Percentiles rank a stretch among this genome's conserved stretches.
Conservation (phyloP, 2,113 vertebrate genomes). For the Calyptomena viridis region DNA sequence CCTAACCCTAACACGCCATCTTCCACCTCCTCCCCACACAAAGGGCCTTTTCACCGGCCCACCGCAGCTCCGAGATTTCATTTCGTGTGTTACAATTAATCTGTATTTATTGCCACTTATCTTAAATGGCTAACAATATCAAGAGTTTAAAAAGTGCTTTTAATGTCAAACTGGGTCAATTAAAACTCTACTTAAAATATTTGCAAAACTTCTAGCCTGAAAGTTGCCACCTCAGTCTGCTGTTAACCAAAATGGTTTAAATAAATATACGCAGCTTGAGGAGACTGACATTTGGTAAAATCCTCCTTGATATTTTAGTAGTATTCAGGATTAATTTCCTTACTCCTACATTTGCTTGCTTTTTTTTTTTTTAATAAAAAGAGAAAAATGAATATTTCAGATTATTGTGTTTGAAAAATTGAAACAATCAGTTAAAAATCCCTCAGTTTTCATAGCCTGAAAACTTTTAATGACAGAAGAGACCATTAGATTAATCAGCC, state of each 20-base stretch:
- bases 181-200: slow-evolving; percentile 74
- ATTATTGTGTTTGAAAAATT: background rate
- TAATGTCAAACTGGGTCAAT: slow-evolving; percentile 74
- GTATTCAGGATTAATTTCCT: slow-evolving; percentile 33
- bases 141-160: slow-evolving; percentile 69
- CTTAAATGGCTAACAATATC: slow-evolving; percentile 74
- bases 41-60: slow-evolving; percentile 64
- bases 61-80: slow-evolving; percentile 32
- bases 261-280: slow-evolving; percentile 48
- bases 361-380: background rate
- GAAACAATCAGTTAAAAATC: background rate
- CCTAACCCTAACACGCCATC: slow-evolving; percentile 42
- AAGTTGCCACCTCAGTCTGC: slow-evolving; percentile 55
- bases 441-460: too few species aligned
- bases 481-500: background rate
- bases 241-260: slow-evolving; percentile 51
- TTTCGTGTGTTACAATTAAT: slow-evolving; percentile 70
- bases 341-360: background rate
- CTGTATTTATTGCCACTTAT: slow-evolving; percentile 78
- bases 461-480: background rate
- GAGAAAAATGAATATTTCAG: background rate
- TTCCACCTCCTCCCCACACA: slow-evolving; percentile 54
- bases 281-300: slow-evolving; percentile 31
- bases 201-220: slow-evolving; percentile 56
- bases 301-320: slow-evolving; percentile 7